Base-by-base conservation (phyloP, 2,113 vertebrate genomes). In the Python bivittatus region DNA sequence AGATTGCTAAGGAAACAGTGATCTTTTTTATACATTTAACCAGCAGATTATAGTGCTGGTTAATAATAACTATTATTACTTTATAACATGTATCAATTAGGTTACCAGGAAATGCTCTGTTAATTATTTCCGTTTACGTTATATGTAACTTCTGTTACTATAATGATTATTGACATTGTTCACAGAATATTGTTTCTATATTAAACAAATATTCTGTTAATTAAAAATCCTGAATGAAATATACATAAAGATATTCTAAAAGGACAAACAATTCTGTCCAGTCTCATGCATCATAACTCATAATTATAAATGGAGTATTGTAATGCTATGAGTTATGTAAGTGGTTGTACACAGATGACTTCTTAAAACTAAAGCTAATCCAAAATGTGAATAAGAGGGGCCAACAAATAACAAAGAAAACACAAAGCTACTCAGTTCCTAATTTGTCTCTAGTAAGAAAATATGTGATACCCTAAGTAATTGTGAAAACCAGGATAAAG, bases 281-380 rank as follows among this genome's bases (percentile, higher is more conserved):
- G 48, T 29, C 33, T 48, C 57, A 23, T 7, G 57, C 25, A 79
- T 58, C 61, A 44, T 13, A 6, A 4, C 1, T 92, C 56, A 2
- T 88, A 85, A 54, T 61, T 58, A 56, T 0, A 6, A 92, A 27
- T 64, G 92, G 23, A 52, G 0, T 91, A 13, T 86, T 93, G 60
- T 86, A 42, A 48, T 64, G 42, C 25, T 89, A 48, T n/a, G 79
- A 90, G 56, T 29, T 84, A 38, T 57, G 23, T 84, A 64, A 83
- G 4, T 0, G 1, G 38, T 90, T 92, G 29, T 57, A 92, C 64
- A 88, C 91, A 92, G 91, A 88, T 54, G 38, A 91, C 84, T 87
- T 54, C 44, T 95, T 88, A 56, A 79, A 83, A 72, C 86, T 94
- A 87, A 2, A 92, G 88, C 29, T 68, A n/a, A 52, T 89, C 89